Evolutionary conservation across 2,113 vertebrate genomes (phyloP).

Genomic region (Zapus hudsonius): DNA sequence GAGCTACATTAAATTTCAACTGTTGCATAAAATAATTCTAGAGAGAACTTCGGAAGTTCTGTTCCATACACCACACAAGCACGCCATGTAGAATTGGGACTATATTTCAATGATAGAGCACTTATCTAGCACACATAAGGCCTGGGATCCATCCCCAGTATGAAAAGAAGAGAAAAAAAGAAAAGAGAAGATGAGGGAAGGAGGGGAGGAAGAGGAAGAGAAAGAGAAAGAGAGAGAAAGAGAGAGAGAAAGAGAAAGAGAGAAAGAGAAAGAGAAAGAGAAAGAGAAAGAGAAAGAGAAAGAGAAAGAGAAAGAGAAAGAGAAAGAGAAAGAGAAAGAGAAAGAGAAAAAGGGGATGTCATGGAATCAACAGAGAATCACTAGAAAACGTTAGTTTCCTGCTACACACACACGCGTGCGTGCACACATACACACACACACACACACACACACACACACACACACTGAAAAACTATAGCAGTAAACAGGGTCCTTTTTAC

Average conservation of each 20-base stretch:
- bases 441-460: not conserved
- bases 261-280: not conserved
- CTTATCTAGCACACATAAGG: not conserved
- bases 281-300: not conserved
- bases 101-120: not conserved
- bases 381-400: not conserved
- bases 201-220: not conserved
- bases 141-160: not conserved
- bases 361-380: slow-evolving; percentile 18
- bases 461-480: not conserved
- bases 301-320: not conserved
- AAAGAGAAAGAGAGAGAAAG: not conserved
- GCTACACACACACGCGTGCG: not conserved
- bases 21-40: slow-evolving; percentile 33
- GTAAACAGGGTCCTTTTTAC: slow-evolving; percentile 25
- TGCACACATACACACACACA: not conserved
- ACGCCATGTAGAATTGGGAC: not conserved
- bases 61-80: not conserved
- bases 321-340: not conserved
- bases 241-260: not conserved
- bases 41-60: not conserved
- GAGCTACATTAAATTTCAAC: slow-evolving; percentile 45
- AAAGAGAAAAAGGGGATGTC: not conserved
- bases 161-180: not conserved
- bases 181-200: too few relatives aligned